Evolutionary conservation across 2,113 vertebrate genomes (phyloP), one percentile per base, ranked within the genome.

Genomic region (Rhagologus leucostigma): DNA sequence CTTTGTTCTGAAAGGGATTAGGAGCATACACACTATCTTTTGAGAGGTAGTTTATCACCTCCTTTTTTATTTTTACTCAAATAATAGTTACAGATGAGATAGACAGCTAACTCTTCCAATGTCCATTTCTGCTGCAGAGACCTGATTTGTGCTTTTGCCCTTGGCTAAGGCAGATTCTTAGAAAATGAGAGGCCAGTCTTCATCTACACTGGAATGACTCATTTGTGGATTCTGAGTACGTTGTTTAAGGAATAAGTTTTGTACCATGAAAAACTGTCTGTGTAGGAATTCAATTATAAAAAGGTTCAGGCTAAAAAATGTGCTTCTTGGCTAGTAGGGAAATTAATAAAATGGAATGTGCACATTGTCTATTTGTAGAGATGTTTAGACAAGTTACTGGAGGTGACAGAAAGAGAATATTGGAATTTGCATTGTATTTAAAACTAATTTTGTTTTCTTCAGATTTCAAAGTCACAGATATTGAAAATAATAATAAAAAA

Each of bases 401-500:
- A 70, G 12, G 30, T 57, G 26, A 57, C 37, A 42, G n/a, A 87
- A 74, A 52, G 35, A 82, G 6, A 68, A 50, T 71, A 49, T 52
- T 70, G 10, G 19, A 52, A 63, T 57, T 57, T 37, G 1, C 16
- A 37, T 27, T 35, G 11, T 41, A 39, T 74, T 79, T 74, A 53
- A 67, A 88, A 46, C 1, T n/a, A 21, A 33, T 77, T 86, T 87
- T 60, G 14, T 77, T 84, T 87, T 70, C 37, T 81, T 30, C 16
- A 78, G 26, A 42, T 63, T 62, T 70, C 11, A 92, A 83, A 76
- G 52, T 80, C 35, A 59, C 5, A 39, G 30, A 56, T 47, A 30
- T 35, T 80, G 12, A 89, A 46, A 93, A 81, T 70, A 89, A 69
- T 46, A 59, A 71, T 50, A 41, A 84, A 78, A 80, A 69, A 29